These are phyloP conservation scores for Galerucella nymphaeae DNA, from an alignment of 2,888 invertebrate genomes.

Conservation along the genomic window DNA sequence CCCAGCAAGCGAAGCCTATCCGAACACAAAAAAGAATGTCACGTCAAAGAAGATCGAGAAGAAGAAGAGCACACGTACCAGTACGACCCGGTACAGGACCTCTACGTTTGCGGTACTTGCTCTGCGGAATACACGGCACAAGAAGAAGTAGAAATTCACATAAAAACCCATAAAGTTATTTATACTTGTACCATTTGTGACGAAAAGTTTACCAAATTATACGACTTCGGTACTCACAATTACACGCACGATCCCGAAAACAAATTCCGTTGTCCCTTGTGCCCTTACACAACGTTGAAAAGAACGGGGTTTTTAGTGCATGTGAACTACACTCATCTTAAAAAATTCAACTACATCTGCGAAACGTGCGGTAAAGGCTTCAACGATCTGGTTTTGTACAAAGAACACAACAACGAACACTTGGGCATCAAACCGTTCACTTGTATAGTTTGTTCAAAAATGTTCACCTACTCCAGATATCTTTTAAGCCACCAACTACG, in stretches of 20 bases:
- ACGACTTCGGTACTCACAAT: constrained; percentile 59
- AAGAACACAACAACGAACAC: constrained; percentile 70
- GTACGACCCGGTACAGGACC: constrained; percentile 53
- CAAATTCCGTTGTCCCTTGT: constrained; percentile 57
- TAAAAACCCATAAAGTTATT: constrained; percentile 53
- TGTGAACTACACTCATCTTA: constrained; percentile 58
- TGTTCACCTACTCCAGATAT: constrained; percentile 65
- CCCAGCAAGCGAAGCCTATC: constrained; percentile 49
- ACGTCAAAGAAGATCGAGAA: constrained; percentile 58
- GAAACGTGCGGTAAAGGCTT: constrained; percentile 69
- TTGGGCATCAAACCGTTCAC: constrained; percentile 67
- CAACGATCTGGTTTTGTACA: constrained; percentile 67
- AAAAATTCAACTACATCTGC: constrained; percentile 66
- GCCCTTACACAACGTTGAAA: constrained; percentile 54
- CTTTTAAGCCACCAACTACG: constrained; percentile 57
- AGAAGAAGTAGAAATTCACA: constrained; percentile 54
- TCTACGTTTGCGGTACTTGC: constrained; percentile 55
- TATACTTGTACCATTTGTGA: constrained; percentile 64
- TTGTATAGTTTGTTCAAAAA: constrained; percentile 68
- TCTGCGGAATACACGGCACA: constrained; percentile 53
- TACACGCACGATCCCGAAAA: constrained; percentile 56
- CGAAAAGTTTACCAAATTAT: constrained; percentile 57
- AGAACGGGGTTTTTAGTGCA: constrained; percentile 57
- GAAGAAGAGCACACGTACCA: constrained; percentile 54
- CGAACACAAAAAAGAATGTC: constrained; percentile 52